Base-by-base conservation (phyloP, 2,797 vertebrate species). In the Chromis chromis region DNA sequence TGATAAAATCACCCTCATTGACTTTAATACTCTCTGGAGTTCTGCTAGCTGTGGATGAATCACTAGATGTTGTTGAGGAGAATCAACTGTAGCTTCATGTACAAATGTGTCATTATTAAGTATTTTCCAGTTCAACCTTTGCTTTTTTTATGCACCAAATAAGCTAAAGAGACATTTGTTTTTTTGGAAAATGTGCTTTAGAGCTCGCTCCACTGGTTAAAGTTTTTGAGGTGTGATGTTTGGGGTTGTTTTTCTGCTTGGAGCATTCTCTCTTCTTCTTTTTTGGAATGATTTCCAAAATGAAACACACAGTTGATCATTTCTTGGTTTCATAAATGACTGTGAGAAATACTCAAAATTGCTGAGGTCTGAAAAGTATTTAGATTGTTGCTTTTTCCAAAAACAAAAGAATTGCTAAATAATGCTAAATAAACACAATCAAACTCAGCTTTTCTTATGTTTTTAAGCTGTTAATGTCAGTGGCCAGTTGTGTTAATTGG, bases 231-330 rank as follows among this genome's bases (percentile, higher is more conserved):
- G 16, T 55, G 21, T 58, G 36, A 2, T 25, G 25, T 25, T 13
- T 6, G 11, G 14, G 52, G 14, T 33, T 33, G 54, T 56, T 56
- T 56, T 21, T 36, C 54, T 56, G n/a, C 54, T 31, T 42, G 33
- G 6, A 31, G 31, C 31, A n/a, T 31, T 31, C 31, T 31, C 31
- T 31, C n/a, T n/a, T n/a, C n/a, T n/a, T n/a, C n/a, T n/a, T n/a
- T n/a, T n/a, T n/a, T n/a, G n/a, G n/a, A n/a, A 7, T 40, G 60
- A 22, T 71, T 48, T 48, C 52, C 24, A 63, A 71, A 64, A 57
- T 58, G 4, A 65, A 62, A 40, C 24, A 40, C 4, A 42, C 53
- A 57, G 8, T 17, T 63, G 4, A 25, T 25, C 25, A 6, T 49
- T 49, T 22, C 46, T 21, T 48, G 19, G 46, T 48, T 48, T 48